Percentiles rank a stretch among this genome's conserved stretches.
Evolutionary conservation across 2,113 vertebrate genomes (phyloP).

Genomic region (Mirza zaza): DNA sequence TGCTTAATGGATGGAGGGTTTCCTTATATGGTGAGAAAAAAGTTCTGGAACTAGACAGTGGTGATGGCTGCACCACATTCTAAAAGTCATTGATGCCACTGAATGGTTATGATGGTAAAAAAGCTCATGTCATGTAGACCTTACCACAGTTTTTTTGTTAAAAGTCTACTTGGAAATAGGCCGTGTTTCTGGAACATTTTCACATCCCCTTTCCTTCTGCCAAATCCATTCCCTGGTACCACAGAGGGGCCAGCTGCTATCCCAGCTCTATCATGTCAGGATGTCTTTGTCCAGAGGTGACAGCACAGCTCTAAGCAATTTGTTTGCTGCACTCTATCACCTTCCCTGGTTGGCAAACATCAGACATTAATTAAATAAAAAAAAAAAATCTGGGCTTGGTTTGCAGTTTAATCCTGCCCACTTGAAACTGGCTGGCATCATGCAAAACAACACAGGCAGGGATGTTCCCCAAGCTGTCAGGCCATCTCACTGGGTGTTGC

Average conservation of each 20-base stretch:
- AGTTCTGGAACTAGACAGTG: not conserved
- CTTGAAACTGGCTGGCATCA: constrained; percentile 55
- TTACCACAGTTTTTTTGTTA: not conserved
- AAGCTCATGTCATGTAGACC: not conserved
- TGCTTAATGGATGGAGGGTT: not conserved
- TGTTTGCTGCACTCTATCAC: not conserved
- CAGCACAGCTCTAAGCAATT: constrained; percentile 14
- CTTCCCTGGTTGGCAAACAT: constrained; percentile 48
- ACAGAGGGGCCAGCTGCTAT: not conserved
- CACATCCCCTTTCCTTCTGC: not conserved
- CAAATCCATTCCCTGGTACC: not conserved
- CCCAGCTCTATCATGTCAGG: not conserved
- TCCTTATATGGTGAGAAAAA: not conserved
- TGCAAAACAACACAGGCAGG: constrained; percentile 39
- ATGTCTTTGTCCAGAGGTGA: constrained; percentile 32
- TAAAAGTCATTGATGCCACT: not conserved
- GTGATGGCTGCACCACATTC: not conserved
- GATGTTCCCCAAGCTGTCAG: constrained; percentile 35
- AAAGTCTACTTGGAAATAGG: not conserved
- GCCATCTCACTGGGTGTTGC: constrained; percentile 49
- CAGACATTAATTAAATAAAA: not conserved
- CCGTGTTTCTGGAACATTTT: not conserved
- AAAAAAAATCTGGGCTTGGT: constrained; percentile 48
- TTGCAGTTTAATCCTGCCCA: constrained; percentile 63
- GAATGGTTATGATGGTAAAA: not conserved